These are phyloP conservation scores for Drosophila stalkeri DNA, from an alignment of 2,888 invertebrate genomes.

Conservation along the genomic window DNA sequence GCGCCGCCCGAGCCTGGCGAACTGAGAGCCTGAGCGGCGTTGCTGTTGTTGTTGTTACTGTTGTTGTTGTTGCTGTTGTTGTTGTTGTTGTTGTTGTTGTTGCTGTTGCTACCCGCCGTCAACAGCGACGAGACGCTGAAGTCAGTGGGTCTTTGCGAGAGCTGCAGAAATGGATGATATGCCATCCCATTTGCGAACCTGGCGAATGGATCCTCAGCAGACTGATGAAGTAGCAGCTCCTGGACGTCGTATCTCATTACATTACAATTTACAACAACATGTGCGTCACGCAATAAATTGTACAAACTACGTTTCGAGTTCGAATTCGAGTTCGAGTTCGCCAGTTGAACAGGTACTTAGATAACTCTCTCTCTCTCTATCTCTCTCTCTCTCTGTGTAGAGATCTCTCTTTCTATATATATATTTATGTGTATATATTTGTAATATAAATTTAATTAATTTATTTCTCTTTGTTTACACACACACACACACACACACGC, in stretches of 20 bases:
- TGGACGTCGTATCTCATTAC: slow-evolving; percentile 86
- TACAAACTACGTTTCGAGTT: slow-evolving; percentile 2
- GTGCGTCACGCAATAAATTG: slow-evolving; percentile 68
- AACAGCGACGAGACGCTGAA: slow-evolving; percentile 96
- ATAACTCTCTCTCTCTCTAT: background rate
- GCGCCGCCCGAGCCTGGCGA: slow-evolving; percentile 52
- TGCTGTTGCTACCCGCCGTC: slow-evolving; percentile 88
- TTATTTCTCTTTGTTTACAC: slow-evolving; percentile 4
- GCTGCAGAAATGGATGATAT: slow-evolving; percentile 94
- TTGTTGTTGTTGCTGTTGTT: slow-evolving; percentile 59
- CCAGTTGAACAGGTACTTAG: slow-evolving; percentile 6
- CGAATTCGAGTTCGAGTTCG: slow-evolving; percentile 3
- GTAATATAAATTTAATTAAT: background rate
- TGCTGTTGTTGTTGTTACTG: slow-evolving; percentile 69
- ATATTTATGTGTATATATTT: background rate
- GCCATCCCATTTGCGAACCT: slow-evolving; percentile 88
- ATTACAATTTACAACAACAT: slow-evolving; percentile 83
- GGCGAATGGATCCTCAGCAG: slow-evolving; percentile 86
- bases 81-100: slow-evolving; percentile 60
- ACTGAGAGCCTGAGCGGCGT: slow-evolving; percentile 60
- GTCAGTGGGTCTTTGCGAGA: slow-evolving; percentile 94
- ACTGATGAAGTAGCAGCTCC: slow-evolving; percentile 86
- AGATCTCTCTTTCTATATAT: background rate
- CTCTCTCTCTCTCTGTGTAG: background rate
- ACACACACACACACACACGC: slow-evolving; percentile 10